Conservation (phyloP, 2,797 vertebrate genomes). For the Ciconia nigra region DNA sequence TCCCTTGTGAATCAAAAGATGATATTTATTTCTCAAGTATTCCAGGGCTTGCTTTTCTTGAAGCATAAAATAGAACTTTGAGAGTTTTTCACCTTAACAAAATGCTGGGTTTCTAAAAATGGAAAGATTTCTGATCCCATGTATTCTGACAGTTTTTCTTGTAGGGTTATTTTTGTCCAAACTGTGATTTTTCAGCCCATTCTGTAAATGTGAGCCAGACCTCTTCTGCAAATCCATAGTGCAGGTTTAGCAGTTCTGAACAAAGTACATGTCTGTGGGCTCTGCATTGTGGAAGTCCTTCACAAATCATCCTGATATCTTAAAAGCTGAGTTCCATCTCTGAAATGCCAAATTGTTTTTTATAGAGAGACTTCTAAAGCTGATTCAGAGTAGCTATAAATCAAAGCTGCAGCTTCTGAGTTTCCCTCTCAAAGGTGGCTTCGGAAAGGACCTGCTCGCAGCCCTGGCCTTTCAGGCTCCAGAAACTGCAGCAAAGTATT, state of each 20-base stretch:
- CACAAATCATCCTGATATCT: not conserved
- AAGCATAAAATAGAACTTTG: not conserved
- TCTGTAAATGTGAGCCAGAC: not conserved
- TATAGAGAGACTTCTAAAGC: not conserved
- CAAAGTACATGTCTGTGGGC: not conserved
- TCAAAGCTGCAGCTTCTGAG: not conserved
- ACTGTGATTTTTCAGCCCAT: not conserved
- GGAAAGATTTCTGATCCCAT: not conserved
- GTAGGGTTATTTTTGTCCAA: not conserved
- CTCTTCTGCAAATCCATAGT: not conserved
- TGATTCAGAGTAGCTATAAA: not conserved
- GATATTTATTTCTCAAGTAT: slow-evolving; percentile 23
- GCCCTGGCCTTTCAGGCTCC: not conserved
- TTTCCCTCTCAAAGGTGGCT: not conserved
- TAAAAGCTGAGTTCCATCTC: not conserved
- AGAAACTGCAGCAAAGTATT: not conserved
- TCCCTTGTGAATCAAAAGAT: not conserved
- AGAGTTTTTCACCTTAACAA: slow-evolving; percentile 24
- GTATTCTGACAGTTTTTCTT: not conserved
- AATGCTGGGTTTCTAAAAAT: not conserved
- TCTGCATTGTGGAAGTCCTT: not conserved
- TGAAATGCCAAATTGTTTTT: not conserved
- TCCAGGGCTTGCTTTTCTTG: not conserved
- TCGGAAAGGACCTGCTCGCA: not conserved
- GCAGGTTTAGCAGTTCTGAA: not conserved